phyloP scores from a whole-genome alignment of 2,888 invertebrate species.

The Anaspis maculata region DNA sequence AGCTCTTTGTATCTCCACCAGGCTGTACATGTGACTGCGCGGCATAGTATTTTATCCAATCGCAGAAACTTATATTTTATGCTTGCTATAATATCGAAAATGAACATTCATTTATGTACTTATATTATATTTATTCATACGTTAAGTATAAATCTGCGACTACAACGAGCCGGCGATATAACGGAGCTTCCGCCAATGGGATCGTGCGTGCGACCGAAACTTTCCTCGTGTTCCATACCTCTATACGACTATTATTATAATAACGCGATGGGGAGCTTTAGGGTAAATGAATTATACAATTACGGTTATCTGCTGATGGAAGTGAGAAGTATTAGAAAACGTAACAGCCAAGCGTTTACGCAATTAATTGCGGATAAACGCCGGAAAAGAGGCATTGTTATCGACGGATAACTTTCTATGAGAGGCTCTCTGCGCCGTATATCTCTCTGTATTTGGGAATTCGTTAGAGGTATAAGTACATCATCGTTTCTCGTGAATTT shows the following conservation, averaged over 20 bases:
- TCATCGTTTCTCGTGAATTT: too few species aligned
- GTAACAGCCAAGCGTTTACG: constrained; percentile 9
- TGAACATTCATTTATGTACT: too few species aligned
- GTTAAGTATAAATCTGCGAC: too few species aligned
- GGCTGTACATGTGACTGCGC: background rate
- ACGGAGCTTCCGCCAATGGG: constrained; percentile 11
- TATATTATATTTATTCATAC: too few species aligned
- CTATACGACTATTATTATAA: too few species aligned
- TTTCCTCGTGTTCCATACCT: too few species aligned
- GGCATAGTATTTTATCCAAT: too few species aligned
- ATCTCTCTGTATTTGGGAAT: too few species aligned
- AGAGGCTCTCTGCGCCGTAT: too few species aligned
- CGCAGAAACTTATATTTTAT: too few species aligned
- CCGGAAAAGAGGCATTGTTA: constrained; percentile 1
- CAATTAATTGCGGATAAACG: constrained; percentile 7
- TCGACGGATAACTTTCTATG: constrained; percentile 3
- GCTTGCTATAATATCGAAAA: too few species aligned
- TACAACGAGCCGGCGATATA: constrained; percentile 1
- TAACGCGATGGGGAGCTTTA: constrained; percentile 9
- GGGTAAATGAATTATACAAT: constrained; percentile 11
- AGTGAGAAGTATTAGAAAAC: constrained; percentile 13
- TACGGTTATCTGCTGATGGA: constrained; percentile 5
- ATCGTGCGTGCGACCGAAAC: constrained; percentile 7
- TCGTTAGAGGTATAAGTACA: too few species aligned
- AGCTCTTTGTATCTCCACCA: constrained; percentile 1